Conservation (phyloP, 2,888 invertebrate species). For the Caenorhabditis panamensis region DNA sequence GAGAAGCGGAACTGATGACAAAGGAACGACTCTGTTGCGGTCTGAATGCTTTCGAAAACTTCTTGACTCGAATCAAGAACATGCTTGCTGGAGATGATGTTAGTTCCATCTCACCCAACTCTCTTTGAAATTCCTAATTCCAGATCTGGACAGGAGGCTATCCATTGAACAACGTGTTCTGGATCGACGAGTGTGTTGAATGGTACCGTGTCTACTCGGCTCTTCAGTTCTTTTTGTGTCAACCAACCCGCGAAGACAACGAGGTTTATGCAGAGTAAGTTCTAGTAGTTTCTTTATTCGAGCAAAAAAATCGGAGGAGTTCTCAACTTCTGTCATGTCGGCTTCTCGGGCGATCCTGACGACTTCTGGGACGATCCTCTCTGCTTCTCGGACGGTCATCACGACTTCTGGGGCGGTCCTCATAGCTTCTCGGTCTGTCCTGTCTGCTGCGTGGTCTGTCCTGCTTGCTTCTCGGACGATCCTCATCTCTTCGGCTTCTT, state of each 20-base stretch:
- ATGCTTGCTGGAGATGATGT: constrained; percentile 83
- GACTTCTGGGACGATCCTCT: constrained; percentile 15
- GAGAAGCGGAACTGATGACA: constrained; percentile 95
- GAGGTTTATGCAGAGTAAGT: constrained; percentile 83
- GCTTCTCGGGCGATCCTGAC: constrained; percentile 26
- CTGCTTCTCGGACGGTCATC: constrained; percentile 19
- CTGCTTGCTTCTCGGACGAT: constrained; percentile 6
- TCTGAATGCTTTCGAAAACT: constrained; percentile 94
- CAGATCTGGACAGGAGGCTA: constrained; percentile 88
- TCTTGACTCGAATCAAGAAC: constrained; percentile 88
- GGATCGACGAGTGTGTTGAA: constrained; percentile 96
- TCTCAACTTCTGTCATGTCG: constrained; percentile 24
- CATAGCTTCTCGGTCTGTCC: constrained; percentile 6
- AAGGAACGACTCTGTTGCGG: constrained; percentile 97
- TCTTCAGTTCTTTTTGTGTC: constrained; percentile 96
- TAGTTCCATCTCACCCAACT: neutral
- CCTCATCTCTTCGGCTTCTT: constrained; percentile 13
- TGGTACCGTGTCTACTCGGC: constrained; percentile 91
- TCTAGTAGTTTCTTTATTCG: constrained; percentile 35
- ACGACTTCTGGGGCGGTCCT: neutral
- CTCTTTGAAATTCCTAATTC: neutral
- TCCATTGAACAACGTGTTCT: constrained; percentile 94
- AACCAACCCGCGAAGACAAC: constrained; percentile 95
- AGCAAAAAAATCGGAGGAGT: too few species aligned
- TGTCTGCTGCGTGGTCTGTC: constrained; percentile 16